Conservation (phyloP, 2,888 invertebrate species). For the Sialis lutaria region DNA sequence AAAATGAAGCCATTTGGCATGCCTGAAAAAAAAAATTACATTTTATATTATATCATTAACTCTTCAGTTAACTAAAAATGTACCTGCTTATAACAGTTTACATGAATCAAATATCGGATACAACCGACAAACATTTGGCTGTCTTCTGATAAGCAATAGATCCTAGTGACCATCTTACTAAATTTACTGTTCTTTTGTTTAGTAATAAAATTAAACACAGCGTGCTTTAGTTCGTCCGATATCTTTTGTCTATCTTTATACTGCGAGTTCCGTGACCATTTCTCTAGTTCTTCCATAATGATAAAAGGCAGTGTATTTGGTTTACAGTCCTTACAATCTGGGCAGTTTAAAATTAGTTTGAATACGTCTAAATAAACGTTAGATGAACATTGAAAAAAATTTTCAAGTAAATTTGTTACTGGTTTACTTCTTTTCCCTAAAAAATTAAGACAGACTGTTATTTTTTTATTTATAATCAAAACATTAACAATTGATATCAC, state of each 20-base stretch:
- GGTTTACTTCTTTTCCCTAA: too few relatives aligned
- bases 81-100: neutral
- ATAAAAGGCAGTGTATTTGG: slow-evolving; percentile 16
- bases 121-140: neutral
- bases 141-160: neutral
- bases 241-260: slow-evolving; percentile 13
- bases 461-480: too few relatives aligned
- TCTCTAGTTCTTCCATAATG: slow-evolving; percentile 24
- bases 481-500: too few relatives aligned
- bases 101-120: neutral
- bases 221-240: too few relatives aligned
- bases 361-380: too few relatives aligned
- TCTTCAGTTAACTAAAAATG: neutral
- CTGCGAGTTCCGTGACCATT: slow-evolving; percentile 22
- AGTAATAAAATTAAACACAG: too few relatives aligned
- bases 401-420: too few relatives aligned
- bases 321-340: neutral
- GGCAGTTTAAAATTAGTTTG: slow-evolving; percentile 6
- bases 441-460: too few relatives aligned
- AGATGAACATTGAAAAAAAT: too few relatives aligned
- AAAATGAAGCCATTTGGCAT: slow-evolving; percentile 46
- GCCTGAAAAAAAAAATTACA: slow-evolving; percentile 26
- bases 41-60: too few relatives aligned
- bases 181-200: too few relatives aligned
- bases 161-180: neutral